Evolutionary conservation across 1,140 invertebrate genomes (phyloP), one percentile per base, ranked within the genome.

Genomic region (Drosophila lacteicornis): DNA sequence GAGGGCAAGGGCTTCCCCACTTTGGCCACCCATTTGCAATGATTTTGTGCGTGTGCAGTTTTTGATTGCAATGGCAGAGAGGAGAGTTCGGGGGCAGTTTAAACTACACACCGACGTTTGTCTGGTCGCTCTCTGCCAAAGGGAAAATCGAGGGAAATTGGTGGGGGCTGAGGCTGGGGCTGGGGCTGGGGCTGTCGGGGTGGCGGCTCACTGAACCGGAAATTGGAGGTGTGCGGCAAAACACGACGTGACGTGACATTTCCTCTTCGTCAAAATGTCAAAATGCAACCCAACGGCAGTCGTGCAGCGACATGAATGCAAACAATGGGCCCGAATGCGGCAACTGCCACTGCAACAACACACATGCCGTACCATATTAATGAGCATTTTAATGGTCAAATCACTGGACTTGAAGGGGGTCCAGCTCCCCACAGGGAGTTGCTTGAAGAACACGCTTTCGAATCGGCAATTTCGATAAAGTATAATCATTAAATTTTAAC

Each of bases 181-280:
- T 58, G 42, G 30, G 25, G 8, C 30, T 33, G 30, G 30, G 8
- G 8, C 62, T 36, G 38, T 66, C 56, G 55, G 63, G 46, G 49
- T 66, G 82, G 70, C 88, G 80, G 82, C 91, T 88, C 84, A 87
- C 75, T 92, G 82, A 92, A 92, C 91, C 91, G 91, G 91, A 92
- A 92, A 92, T 92, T 92, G 91, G 91, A 92, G 91, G 91, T 92
- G 91, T 92, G 91, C 91, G 91, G 91, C 91, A 92, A 92, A 92
- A 92, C 91, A 92, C 91, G 88, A 92, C 91, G 91, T 92, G 91
- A 92, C 91, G 88, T 91, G 91, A 92, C 91, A 92, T 92, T 92
- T 92, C 91, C 91, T 92, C 91, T 91, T 92, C 91, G 91, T 92
- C 91, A 92, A 92, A 92, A 92, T 91, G 87, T 91, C 87, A 92